These are phyloP conservation scores for Seriola dumerili DNA, from an alignment of 2,113 vertebrate genomes.

Conservation along the genomic window DNA sequence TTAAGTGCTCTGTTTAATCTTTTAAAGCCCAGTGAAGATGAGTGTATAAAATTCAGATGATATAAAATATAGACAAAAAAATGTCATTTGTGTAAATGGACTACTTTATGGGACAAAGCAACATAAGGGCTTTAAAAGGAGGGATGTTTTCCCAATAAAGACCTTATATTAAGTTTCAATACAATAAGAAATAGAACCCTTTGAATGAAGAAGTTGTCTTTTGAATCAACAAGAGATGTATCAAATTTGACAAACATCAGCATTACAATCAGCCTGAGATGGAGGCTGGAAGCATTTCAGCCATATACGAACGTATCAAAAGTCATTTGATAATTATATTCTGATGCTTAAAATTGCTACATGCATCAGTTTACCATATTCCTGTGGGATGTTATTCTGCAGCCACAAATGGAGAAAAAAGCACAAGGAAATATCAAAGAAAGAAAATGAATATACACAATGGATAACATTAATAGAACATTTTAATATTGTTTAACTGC, in stretches of 20 bases:
- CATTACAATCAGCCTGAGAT: no score
- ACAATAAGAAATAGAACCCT: no score
- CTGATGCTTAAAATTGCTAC: neutral
- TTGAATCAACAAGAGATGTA: no score
- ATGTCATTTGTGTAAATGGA: neutral
- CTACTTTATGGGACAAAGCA: neutral
- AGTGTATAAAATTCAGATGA: neutral
- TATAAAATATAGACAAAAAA: neutral
- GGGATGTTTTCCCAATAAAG: neutral
- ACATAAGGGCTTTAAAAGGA: neutral
- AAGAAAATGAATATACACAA: no score
- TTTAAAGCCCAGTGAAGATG: neutral
- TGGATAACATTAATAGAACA: no score
- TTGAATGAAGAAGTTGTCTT: no score
- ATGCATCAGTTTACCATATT: neutral
- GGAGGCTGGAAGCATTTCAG: no score
- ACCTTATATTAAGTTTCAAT: neutral
- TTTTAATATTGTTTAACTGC: no score
- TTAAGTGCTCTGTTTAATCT: conserved; percentile 28
- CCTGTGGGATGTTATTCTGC: neutral
- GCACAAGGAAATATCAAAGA: neutral
- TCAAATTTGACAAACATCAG: no score
- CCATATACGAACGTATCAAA: no score
- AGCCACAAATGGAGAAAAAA: neutral
- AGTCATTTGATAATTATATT: no score